phyloP scores from a whole-genome alignment of 30 jellyfish, hydroid and myxozoan species.

The Aurelia sp. region DNA sequence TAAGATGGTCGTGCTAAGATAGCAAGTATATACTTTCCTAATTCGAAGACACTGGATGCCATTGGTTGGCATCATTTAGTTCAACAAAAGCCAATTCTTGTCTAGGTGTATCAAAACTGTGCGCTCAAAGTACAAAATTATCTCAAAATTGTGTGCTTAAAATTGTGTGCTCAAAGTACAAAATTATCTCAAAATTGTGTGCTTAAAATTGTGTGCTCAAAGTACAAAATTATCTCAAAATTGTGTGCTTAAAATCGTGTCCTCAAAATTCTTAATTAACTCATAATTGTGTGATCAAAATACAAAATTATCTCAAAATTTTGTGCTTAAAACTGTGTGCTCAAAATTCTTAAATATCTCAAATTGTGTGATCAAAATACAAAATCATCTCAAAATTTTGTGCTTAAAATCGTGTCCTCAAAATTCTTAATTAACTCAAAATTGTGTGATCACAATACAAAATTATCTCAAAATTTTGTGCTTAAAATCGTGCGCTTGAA shows the following conservation, averaged over 20 bases:
- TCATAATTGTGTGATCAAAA: too few relatives aligned
- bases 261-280: slow-evolving; percentile 63
- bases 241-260: neutral
- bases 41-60: too few relatives aligned
- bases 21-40: too few relatives aligned
- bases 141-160: too few relatives aligned
- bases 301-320: slow-evolving; percentile 6
- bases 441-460: slow-evolving; percentile 57
- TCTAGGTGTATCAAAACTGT: too few relatives aligned
- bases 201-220: slow-evolving; percentile 30
- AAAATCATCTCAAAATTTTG: neutral
- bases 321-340: slow-evolving; percentile 12
- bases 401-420: too few relatives aligned
- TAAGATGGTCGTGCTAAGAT: too few relatives aligned
- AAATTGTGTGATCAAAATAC: slow-evolving; percentile 51
- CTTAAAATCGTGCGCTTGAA: slow-evolving; percentile 38
- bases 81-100: too few relatives aligned
- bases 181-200: neutral
- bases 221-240: slow-evolving; percentile 32
- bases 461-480: neutral
- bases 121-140: slow-evolving; percentile 65
- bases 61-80: too few relatives aligned
- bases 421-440: slow-evolving; percentile 58
- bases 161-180: slow-evolving; percentile 53
- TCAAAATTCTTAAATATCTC: slow-evolving; percentile 40